Percentiles rank a stretch among this genome's conserved stretches.
These are phyloP conservation scores for honey bee (Apis mellifera) DNA, from an alignment of 1,140 invertebrate genomes.

Conservation along the genomic window Amel_HAv3.1 CM009945.2:2793001-2793500, in stretches of 20 bases:
- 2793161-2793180: not conserved
- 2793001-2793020: slow-evolving; percentile 85
- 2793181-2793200: not conserved
- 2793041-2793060: not conserved
- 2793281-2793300: not conserved
- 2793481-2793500: slow-evolving; percentile 12
- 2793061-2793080: not conserved
- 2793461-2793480: slow-evolving; percentile 38
- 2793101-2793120: not conserved
- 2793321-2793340: slow-evolving; percentile 38
- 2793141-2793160: not conserved
- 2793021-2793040: slow-evolving; percentile 69
- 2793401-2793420: not conserved
- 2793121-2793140: not conserved
- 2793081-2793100: too few relatives aligned
- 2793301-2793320: not conserved
- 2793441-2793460: not conserved
- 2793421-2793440: not conserved
- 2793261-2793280: not conserved
- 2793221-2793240: too few relatives aligned
- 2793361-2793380: not conserved
- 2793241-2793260: too few relatives aligned
- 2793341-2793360: not conserved
- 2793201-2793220: not conserved
- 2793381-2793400: not conserved